A percentile compares a stretch with the other conserved stretches of the same genome.
Evolutionary conservation across 1,140 invertebrate genomes (phyloP).

Genomic region (Hesperophylax magnus): DNA sequence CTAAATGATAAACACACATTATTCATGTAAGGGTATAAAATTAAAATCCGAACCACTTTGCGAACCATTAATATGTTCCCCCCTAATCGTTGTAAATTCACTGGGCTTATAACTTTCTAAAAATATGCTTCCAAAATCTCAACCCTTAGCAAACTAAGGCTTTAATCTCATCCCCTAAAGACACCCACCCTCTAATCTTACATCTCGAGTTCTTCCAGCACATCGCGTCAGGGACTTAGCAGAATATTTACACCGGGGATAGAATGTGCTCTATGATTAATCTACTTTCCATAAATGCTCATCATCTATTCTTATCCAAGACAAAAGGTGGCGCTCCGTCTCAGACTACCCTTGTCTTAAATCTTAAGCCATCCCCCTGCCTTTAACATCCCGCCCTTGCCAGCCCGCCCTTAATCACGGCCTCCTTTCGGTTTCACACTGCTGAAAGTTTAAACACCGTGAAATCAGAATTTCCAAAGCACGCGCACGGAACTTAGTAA

Average conservation of each 20-base stretch:
- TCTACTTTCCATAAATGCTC: slow-evolving; percentile 38
- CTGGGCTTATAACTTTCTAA: not conserved
- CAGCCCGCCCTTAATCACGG: slow-evolving; percentile 11
- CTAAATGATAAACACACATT: too few species aligned
- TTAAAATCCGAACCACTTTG: not conserved
- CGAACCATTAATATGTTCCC: not conserved
- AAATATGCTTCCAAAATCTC: slow-evolving; percentile 7
- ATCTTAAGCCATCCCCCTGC: slow-evolving; percentile 2
- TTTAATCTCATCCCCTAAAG: slow-evolving; percentile 7
- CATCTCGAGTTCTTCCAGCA: not conserved
- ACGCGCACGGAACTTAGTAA: too few species aligned
- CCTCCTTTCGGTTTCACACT: not conserved
- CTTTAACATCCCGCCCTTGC: not conserved
- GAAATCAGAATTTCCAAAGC: not conserved
- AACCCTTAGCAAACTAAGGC: not conserved
- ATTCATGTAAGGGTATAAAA: too few species aligned
- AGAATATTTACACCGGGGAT: slow-evolving; percentile 4
- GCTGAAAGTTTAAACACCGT: slow-evolving; percentile 24
- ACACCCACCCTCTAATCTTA: slow-evolving; percentile 2
- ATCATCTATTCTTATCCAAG: slow-evolving; percentile 15
- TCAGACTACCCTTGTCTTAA: slow-evolving; percentile 34
- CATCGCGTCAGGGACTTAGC: not conserved
- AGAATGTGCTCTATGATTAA: slow-evolving; percentile 12
- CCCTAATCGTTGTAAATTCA: not conserved
- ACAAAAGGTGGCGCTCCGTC: slow-evolving; percentile 23